A percentile compares a stretch with the other conserved stretches of the same genome.
phyloP scores from a whole-genome alignment of 1,140 invertebrate genomes.

The Drosophila sproati region DNA sequence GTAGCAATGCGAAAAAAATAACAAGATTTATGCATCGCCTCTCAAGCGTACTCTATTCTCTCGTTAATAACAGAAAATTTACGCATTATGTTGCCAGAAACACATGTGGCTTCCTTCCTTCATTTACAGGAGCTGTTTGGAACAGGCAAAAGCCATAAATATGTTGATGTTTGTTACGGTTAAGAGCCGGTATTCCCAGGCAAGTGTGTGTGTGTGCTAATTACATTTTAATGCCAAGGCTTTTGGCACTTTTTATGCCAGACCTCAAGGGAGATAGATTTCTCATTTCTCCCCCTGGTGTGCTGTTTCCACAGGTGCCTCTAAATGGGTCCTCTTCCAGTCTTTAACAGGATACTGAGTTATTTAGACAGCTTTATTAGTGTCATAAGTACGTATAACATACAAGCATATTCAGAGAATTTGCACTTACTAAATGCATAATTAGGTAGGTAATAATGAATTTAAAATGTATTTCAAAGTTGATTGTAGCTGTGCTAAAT shows the following conservation, averaged over 20 bases:
- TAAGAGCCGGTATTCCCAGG: constrained; percentile 4
- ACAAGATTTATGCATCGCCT: constrained; percentile 34
- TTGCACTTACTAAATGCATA: too few relatives aligned
- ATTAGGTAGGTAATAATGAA: too few relatives aligned
- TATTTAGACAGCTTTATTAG: constrained; percentile 5
- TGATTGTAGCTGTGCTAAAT: too few relatives aligned
- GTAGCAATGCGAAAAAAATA: constrained; percentile 6
- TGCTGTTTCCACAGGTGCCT: background rate
- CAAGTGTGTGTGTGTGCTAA: constrained; percentile 20
- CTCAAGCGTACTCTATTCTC: constrained; percentile 31
- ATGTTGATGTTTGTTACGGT: constrained; percentile 29
- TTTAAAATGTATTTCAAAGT: too few relatives aligned
- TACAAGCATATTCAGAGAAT: too few relatives aligned
- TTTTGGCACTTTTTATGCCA: constrained; percentile 27
- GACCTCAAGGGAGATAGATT: constrained; percentile 8
- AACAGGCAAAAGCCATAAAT: constrained; percentile 40
- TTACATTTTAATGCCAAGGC: constrained; percentile 47
- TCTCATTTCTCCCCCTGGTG: background rate
- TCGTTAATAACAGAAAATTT: constrained; percentile 44
- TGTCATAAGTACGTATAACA: too few relatives aligned
- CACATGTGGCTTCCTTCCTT: background rate
- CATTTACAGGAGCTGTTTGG: constrained; percentile 3
- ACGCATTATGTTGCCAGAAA: constrained; percentile 32
- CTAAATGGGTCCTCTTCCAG: background rate
- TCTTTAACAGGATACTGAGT: constrained; percentile 1